Percentiles rank a stretch among this genome's conserved stretches.
Evolutionary conservation across 2,888 invertebrate genomes (phyloP).

Genomic region (Dryadula phaetusa): DNA sequence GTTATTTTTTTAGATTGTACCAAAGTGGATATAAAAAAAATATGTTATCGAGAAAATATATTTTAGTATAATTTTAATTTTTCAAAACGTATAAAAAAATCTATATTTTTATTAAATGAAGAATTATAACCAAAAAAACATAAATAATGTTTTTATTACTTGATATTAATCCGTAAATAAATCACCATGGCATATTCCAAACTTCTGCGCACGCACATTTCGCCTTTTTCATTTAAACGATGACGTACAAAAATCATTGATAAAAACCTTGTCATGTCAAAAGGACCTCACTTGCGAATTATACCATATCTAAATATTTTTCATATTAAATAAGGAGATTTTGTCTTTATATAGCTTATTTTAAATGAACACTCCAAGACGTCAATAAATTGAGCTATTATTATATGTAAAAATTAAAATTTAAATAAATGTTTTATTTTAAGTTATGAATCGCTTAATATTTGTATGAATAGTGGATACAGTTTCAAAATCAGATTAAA

Average conservation of each 20-base stretch:
- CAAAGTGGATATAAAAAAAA: no score
- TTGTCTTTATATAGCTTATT: neutral
- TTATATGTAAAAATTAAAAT: neutral
- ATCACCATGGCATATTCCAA: neutral
- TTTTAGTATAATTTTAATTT: no score
- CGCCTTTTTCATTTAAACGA: conserved; percentile 1
- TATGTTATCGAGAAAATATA: no score
- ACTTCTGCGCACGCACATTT: neutral
- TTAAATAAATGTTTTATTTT: neutral
- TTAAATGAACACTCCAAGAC: neutral
- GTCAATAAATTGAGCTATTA: neutral
- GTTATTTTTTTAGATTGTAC: no score
- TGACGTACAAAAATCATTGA: conserved; percentile 2
- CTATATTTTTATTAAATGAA: no score
- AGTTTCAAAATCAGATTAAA: neutral
- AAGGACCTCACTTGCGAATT: neutral
- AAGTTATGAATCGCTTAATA: neutral
- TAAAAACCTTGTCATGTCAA: conserved; percentile 1
- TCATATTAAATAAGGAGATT: neutral
- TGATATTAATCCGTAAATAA: neutral
- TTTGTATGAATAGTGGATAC: neutral
- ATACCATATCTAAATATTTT: conserved; percentile 2
- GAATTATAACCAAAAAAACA: no score
- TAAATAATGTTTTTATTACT: no score
- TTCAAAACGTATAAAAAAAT: no score